phyloP scores from a whole-genome alignment of 2,113 vertebrate genomes.

The Microcebus jonahi region DNA sequence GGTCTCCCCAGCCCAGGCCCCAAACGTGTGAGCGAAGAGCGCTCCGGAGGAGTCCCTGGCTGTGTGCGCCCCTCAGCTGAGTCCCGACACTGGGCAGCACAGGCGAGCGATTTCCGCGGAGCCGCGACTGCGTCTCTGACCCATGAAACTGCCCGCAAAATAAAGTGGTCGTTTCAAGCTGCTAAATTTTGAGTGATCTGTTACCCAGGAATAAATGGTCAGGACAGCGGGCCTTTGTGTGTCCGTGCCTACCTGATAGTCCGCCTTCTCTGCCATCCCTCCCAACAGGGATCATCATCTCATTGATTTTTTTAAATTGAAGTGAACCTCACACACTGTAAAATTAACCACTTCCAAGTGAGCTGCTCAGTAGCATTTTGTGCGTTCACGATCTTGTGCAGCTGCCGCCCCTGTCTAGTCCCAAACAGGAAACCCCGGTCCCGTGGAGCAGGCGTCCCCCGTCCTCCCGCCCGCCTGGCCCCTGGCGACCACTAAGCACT shows the following conservation, averaged over 20 bases:
- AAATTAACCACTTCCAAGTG: neutral
- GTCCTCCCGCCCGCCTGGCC: neutral
- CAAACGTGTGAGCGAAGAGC: neutral
- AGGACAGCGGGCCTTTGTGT: neutral
- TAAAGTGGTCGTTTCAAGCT: neutral
- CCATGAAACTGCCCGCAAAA: neutral
- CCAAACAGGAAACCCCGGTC: neutral
- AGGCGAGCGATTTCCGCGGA: neutral
- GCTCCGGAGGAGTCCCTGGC: neutral
- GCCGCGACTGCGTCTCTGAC: neutral
- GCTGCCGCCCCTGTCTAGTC: rapidly evolving
- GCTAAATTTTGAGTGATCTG: neutral
- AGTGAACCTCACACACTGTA: neutral
- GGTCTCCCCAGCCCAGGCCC: neutral
- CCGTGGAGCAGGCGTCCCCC: rapidly evolving
- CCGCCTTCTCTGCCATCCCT: neutral
- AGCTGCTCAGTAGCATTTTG: neutral
- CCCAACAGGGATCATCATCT: neutral
- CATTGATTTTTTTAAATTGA: neutral
- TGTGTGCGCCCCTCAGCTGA: neutral
- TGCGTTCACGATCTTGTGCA: neutral
- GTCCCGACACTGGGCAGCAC: neutral
- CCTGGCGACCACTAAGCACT: neutral
- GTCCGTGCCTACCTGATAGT: neutral
- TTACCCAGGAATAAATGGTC: neutral